Base-by-base conservation (phyloP, 2,113 vertebrate genomes). In the Neodontobutis hainanensis region DNA sequence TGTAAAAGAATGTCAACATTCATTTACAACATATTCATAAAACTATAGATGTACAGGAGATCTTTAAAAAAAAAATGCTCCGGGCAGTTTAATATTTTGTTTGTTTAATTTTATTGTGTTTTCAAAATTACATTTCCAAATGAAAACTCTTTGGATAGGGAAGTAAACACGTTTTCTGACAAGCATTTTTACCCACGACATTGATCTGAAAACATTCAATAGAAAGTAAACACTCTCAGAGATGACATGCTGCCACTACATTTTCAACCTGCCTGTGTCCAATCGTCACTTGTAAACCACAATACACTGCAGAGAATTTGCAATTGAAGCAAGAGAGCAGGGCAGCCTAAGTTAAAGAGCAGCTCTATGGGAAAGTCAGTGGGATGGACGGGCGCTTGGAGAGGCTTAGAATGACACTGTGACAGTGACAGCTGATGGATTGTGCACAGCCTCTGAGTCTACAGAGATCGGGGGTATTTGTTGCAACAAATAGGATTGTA, bases 401-500 rank as follows among this genome's bases (percentile, higher is more conserved):
- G 65, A 73, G 77, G 75, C 65, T 83, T 57, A 71, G 43, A 10
- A 50, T 70, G 76, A 77, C 65, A 73, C 48, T 61, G 70, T 70
- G 77, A 77, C 65, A 74, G 51, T 61, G 73, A 82, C 42, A 61
- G 71, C 8, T 81, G 87, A 83, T 71, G 68, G 77, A 80, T 64
- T 77, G 61, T 68, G 66, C 72, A 49, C 47, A 72, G 78, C 4
- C 51, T 32, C 44, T 70, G 47, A 77, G 65, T 77, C 42, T 34
- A 34, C 60, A 68, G 63, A 82, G 80, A 85, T 72, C 51, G 58
- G 61, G 35, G 35, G 58, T 72, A 75, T 87, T 75, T 85, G 68
- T 74, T 75, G 65, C 78, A 81, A 85, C 85, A 82, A 78, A 85
- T 81, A 65, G 77, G 84, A 84, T 82, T 77, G 62, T 58, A 68